These are phyloP conservation scores for Lycocerus yunnanus DNA, from an alignment of 2,888 invertebrate species.

Conservation along the genomic window DNA sequence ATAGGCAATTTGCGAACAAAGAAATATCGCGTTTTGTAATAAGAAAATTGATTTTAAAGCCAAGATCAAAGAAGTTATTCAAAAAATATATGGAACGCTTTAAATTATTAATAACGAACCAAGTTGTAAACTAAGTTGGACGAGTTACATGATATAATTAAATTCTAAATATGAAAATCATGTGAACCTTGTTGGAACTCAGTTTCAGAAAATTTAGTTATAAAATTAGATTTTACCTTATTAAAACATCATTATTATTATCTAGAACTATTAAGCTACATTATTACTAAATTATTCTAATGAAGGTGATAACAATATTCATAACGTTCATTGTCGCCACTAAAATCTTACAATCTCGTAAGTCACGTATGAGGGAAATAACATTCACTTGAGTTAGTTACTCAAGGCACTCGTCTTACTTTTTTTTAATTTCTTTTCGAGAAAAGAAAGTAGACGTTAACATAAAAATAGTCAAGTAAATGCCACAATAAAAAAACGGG, in stretches of 20 bases:
- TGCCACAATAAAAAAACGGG: not conserved
- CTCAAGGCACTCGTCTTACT: not conserved
- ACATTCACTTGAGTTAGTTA: not conserved
- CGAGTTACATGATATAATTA: not conserved
- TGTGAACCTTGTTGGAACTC: not conserved
- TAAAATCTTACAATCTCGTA: not conserved
- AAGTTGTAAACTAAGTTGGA: not conserved
- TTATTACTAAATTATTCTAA: not conserved
- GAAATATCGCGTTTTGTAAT: not conserved
- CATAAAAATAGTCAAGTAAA: not conserved
- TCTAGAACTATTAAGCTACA: not conserved
- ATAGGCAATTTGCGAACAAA: not conserved
- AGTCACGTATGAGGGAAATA: not conserved
- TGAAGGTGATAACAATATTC: not conserved
- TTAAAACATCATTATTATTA: not conserved
- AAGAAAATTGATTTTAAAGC: not conserved
- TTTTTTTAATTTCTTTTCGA: not conserved
- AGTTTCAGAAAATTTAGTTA: conserved; percentile 1
- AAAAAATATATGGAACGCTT: not conserved
- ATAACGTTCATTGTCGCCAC: not conserved
- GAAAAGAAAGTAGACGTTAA: not conserved
- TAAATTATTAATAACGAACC: not conserved
- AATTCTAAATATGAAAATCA: conserved; percentile 1
- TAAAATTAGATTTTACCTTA: not conserved
- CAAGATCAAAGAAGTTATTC: not conserved